A percentile compares a stretch with the other conserved stretches of the same genome.
Conservation (phyloP, 2,113 vertebrate species). For the Podiceps cristatus region DNA sequence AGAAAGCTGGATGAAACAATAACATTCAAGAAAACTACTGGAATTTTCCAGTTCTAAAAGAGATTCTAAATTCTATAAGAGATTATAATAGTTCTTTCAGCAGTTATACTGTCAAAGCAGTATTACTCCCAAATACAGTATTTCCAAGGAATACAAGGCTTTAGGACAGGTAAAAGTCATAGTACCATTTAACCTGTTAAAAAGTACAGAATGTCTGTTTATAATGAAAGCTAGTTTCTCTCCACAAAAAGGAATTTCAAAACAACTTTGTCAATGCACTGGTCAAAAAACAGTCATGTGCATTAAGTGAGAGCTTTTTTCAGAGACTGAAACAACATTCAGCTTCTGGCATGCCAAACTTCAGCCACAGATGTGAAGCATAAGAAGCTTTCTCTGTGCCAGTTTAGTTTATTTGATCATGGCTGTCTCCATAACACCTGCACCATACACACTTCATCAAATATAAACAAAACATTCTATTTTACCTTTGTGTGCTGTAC, state of each 20-base stretch:
- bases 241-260: not conserved
- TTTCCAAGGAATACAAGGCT: not conserved
- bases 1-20: slow-evolving; percentile 4
- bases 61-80: not conserved
- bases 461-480: not conserved
- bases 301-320: not conserved
- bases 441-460: not conserved
- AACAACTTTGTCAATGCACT: not conserved
- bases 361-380: not conserved
- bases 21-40: not conserved
- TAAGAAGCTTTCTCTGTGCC: not conserved
- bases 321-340: not conserved
- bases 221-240: not conserved
- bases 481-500: not conserved
- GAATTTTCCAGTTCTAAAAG: not conserved
- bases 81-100: not conserved
- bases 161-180: not conserved
- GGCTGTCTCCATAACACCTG: not conserved
- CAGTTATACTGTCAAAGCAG: not conserved
- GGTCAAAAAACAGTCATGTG: not conserved
- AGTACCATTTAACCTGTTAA: not conserved
- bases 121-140: not conserved
- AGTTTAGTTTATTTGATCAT: not conserved
- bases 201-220: not conserved
- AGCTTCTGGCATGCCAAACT: not conserved